A percentile compares a stretch with the other conserved stretches of the same genome.
Evolutionary conservation across 2,113 vertebrate genomes (phyloP).

Genomic region (Vireo altiloquus): DNA sequence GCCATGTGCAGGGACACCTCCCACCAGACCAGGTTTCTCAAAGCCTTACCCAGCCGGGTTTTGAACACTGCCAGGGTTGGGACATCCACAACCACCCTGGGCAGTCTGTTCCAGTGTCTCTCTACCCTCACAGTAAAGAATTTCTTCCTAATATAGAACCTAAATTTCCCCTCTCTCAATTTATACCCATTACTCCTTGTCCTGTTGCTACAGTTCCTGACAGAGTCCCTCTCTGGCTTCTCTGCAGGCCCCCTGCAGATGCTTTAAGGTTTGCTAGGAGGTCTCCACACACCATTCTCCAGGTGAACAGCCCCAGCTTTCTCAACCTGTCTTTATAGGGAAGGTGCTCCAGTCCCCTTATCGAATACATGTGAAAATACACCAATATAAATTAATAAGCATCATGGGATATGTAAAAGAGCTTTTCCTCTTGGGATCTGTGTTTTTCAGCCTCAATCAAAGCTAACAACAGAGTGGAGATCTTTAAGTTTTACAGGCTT

Average conservation of each 20-base stretch:
- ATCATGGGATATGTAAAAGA: background rate
- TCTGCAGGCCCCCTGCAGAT: background rate
- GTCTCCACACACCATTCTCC: background rate
- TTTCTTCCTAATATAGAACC: background rate
- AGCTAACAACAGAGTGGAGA: background rate
- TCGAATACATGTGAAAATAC: accelerated
- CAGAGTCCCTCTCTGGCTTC: background rate
- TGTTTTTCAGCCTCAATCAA: background rate
- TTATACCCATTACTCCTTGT: background rate
- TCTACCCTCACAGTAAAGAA: background rate
- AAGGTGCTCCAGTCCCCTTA: background rate
- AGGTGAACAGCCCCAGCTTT: background rate
- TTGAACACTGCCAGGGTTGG: background rate
- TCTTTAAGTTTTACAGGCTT: background rate
- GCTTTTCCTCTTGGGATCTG: background rate
- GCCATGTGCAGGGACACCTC: accelerated
- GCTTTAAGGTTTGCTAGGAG: background rate
- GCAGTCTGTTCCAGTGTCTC: background rate
- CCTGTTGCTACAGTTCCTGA: background rate
- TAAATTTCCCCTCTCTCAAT: background rate
- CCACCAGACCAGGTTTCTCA: background rate
- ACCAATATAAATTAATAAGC: background rate
- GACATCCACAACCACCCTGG: background rate
- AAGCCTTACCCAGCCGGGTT: background rate
- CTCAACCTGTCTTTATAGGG: background rate